Evolutionary conservation across 2,797 vertebrate genomes (phyloP).

Genomic region (Iguana delicatissima): DNA sequence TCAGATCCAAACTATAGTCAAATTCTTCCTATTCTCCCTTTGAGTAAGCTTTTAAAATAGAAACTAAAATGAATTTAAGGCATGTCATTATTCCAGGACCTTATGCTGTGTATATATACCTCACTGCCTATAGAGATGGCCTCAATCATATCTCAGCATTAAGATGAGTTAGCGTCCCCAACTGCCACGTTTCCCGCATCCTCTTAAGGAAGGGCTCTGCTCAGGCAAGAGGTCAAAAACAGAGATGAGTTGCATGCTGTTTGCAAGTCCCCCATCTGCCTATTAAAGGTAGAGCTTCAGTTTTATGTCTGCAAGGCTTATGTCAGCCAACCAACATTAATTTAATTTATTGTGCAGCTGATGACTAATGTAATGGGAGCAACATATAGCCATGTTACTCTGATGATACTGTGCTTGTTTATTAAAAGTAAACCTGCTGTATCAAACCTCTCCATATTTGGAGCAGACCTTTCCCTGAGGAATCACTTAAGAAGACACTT

Average conservation of each 20-base stretch:
- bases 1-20: constrained; percentile 14
- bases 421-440: constrained; percentile 37
- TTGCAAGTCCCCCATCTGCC: constrained; percentile 48
- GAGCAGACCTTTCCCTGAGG: constrained; percentile 28
- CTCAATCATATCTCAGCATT: constrained; percentile 56
- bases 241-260: constrained; percentile 32
- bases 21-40: constrained; percentile 50
- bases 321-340: constrained; percentile 57
- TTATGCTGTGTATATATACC: constrained; percentile 32
- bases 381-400: constrained; percentile 15
- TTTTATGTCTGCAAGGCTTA: constrained; percentile 61
- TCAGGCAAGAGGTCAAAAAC: constrained; percentile 65
- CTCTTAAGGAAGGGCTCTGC: constrained; percentile 37
- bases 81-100: constrained; percentile 50
- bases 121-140: constrained; percentile 42
- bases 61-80: constrained; percentile 61
- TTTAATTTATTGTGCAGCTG: constrained; percentile 54
- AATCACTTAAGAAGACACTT: constrained; percentile 27
- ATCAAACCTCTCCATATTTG: not conserved
- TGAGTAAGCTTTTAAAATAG: constrained; percentile 58
- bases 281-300: constrained; percentile 48
- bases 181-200: constrained; percentile 28
- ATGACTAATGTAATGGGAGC: constrained; percentile 48
- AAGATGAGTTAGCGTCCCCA: constrained; percentile 60
- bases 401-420: constrained; percentile 33